Evolutionary conservation across 2,888 invertebrate genomes (phyloP), one percentile per base, ranked within the genome.

Genomic region (Argyresthia goedartella): DNA sequence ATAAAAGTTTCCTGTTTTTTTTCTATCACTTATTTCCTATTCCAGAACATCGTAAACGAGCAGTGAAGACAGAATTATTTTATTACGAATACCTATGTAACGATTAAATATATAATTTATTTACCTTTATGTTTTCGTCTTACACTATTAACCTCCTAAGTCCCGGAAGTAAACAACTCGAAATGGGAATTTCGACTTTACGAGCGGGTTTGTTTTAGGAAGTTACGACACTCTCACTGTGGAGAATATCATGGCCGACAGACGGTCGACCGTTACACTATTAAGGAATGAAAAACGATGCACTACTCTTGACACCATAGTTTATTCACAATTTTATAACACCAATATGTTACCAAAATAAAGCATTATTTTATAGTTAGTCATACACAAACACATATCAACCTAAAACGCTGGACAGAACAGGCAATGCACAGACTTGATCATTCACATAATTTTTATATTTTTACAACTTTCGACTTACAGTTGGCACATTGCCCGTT

Each of bases 301-400:
- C 10, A 57, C 69, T 67, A 71, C 76, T 75, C 78, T 81, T 85
- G 80, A 84, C 81, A 82, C 81, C 81, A 81, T 81, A 79, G 79
- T 82, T 81, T 82, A 84, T 84, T 85, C 80, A 84, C 82, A 85
- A 78, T 74, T 70, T 77, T 77, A 81, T 84, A 82, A 85, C 84
- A 82, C 81, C 81, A 81, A 84, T 80, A 79, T 78, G 76, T 81
- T 84, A 85, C 79, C 82, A 85, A 85, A 85, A 84, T 85, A 85
- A 84, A 53, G 77, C 73, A 75, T 79, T 58, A 57, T 56, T 64
- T 54, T 76, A 76, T 77, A 73, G 78, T 81, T 82, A 84, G 79
- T 81, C 78, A 77, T 78, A 81, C 78, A 81, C 81, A 76, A 71
- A 71, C 75, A 76, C 67, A 67, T 74, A 81, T 81, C 81, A 81